Evolutionary conservation across 1,140 invertebrate genomes (phyloP).

Genomic region (Hydropsyche tenuis): DNA sequence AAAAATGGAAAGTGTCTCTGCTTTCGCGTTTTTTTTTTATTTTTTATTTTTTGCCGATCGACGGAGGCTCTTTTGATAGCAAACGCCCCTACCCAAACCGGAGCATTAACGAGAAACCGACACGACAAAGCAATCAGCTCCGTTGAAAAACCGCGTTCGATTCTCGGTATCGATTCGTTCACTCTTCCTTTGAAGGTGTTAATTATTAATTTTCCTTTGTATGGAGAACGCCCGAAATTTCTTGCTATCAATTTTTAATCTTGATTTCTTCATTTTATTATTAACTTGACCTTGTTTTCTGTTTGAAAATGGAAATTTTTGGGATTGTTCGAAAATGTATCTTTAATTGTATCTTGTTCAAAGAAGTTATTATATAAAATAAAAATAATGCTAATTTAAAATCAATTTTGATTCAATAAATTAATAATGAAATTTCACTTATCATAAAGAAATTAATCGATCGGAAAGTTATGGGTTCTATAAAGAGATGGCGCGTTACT

Average conservation of each 20-base stretch:
- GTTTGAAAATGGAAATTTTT: too few relatives aligned
- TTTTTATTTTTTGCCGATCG: conserved; percentile 9
- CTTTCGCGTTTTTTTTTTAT: conserved; percentile 1
- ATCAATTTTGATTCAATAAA: too few relatives aligned
- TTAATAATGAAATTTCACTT: too few relatives aligned
- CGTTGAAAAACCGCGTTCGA: background rate
- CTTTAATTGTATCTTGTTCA: too few relatives aligned
- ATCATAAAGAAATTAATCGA: too few relatives aligned
- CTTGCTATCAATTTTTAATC: background rate
- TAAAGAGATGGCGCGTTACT: too few relatives aligned
- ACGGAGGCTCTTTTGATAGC: background rate
- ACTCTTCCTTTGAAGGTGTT: conserved; percentile 2
- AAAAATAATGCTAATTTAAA: too few relatives aligned
- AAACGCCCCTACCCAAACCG: background rate
- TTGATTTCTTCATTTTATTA: too few relatives aligned
- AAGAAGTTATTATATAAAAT: too few relatives aligned
- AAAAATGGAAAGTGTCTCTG: conserved; percentile 31
- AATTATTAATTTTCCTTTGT: conserved; percentile 3
- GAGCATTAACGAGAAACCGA: conserved; percentile 21
- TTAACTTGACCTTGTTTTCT: too few relatives aligned
- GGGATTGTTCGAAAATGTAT: too few relatives aligned
- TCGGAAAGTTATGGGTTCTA: too few relatives aligned
- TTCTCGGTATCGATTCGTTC: conserved; percentile 6
- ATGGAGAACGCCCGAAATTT: background rate
- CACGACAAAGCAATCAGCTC: conserved; percentile 20